Conservation (phyloP, 2,113 vertebrate genomes). For the Myotis lucifugus region DNA sequence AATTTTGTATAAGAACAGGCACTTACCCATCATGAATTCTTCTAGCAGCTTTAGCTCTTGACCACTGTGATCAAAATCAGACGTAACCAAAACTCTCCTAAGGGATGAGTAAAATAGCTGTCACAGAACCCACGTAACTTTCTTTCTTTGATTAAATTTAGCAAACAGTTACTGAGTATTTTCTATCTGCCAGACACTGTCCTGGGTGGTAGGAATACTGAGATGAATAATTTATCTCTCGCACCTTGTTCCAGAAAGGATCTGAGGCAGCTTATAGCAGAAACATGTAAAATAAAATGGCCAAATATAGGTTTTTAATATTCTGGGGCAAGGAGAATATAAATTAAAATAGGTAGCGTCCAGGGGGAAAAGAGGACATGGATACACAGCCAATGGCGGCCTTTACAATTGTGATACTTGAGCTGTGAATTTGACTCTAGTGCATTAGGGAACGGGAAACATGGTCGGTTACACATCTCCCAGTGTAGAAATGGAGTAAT, state of each 20-base stretch:
- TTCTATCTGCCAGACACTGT: conserved; percentile 9
- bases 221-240: conserved; percentile 59
- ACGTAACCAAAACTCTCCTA: not conserved
- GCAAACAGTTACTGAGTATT: conserved; percentile 43
- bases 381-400: not conserved
- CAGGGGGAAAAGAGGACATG: not conserved
- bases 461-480: not conserved
- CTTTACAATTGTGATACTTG: not conserved
- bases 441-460: not conserved
- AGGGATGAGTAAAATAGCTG: not conserved
- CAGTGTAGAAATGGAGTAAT: not conserved
- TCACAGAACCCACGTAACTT: conserved; percentile 21
- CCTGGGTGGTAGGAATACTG: conserved; percentile 29
- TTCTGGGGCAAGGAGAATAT: not conserved
- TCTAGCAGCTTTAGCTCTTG: not conserved
- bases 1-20: not conserved
- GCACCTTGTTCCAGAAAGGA: conserved; percentile 37
- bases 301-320: conserved; percentile 31
- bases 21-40: not conserved
- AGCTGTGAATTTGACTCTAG: not conserved
- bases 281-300: conserved; percentile 36
- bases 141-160: conserved; percentile 64
- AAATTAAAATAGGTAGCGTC: conserved; percentile 51
- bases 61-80: not conserved
- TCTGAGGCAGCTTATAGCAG: conserved; percentile 49